A percentile compares a stretch with the other conserved stretches of the same genome.
These are phyloP conservation scores for Mionectes macconnelli DNA, from an alignment of 2,113 vertebrate species.

Conservation along the genomic window DNA sequence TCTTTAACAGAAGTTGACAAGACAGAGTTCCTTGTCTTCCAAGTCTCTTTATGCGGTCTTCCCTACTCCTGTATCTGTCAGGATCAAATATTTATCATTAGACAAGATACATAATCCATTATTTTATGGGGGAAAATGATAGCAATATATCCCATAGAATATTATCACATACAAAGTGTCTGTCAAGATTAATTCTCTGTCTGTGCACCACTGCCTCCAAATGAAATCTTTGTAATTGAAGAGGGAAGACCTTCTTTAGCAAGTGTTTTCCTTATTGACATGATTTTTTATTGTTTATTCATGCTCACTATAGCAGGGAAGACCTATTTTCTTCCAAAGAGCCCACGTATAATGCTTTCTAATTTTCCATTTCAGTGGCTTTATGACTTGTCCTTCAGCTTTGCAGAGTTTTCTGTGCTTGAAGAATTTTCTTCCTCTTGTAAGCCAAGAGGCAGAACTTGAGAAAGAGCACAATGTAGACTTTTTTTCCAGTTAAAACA, in stretches of 20 bases:
- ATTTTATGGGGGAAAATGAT: not conserved
- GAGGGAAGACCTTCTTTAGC: not conserved
- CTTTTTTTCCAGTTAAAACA: not conserved
- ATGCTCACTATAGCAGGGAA: slow-evolving; percentile 54
- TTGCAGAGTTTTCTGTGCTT: not conserved
- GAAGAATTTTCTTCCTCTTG: not conserved
- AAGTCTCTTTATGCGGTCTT: not conserved
- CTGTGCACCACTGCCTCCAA: not conserved
- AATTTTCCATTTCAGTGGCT: slow-evolving; percentile 73
- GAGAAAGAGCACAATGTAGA: not conserved
- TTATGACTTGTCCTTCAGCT: slow-evolving; percentile 58
- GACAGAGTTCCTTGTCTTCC: not conserved
- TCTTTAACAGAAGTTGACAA: not conserved
- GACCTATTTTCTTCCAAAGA: slow-evolving; percentile 64
- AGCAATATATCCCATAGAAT: not conserved
- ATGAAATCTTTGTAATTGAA: not conserved
- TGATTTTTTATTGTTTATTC: slow-evolving; percentile 64
- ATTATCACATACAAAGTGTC: not conserved
- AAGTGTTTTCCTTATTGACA: slow-evolving; percentile 30
- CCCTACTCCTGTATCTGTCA: not conserved
- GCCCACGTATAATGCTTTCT: slow-evolving; percentile 59
- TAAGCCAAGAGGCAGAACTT: not conserved
- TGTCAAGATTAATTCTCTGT: not conserved
- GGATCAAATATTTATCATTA: not conserved
- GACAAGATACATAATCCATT: not conserved